Evolutionary conservation across 2,113 vertebrate species (phyloP), one percentile per base, ranked within the genome.

Genomic region (Turnix velox): DNA sequence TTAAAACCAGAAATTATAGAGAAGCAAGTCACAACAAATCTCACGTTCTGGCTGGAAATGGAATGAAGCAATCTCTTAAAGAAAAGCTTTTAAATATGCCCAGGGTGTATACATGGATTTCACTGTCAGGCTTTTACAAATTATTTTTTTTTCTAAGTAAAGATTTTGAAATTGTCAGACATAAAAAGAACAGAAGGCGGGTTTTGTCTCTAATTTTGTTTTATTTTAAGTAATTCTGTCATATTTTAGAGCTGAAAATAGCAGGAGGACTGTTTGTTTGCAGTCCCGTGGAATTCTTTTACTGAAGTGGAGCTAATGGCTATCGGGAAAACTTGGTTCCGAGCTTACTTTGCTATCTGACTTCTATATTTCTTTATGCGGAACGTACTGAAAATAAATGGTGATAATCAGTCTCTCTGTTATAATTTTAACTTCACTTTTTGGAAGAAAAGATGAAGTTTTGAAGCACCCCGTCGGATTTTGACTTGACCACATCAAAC

Each of bases 21-120:
- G 72, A 68, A 93, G 28, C 91, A 78, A 92, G 84, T 95, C 85
- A n/a, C 43, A 93, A 72, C 95, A 96, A 51, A 95, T 92, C 87
- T 88, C 66, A 54, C 11, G 3, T 87, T 89, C 77, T 92, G 78
- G 7, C 63, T 74, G 65, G 67, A 78, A 77, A 25, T 43, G 42
- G 30, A 66, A 67, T 33, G 80, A 92, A 75, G 43, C 3, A 9
- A 31, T 30, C 54, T 68, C 33, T 63, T 73, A 14, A 33, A 67
- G 69, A 91, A 37, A 18, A 46, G 46, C 67, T 82, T 93, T 67
- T 33, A 11, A 75, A 28, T 49, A 40, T 57, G 66, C 31, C 52
- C 0, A 0, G 37, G 30, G 39, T 62, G 17, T 33, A 31, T 45
- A 40, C 9, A 0, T 61, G 18, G 28, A 76, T 88, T 84, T 93